Evolutionary conservation across 2,113 vertebrate genomes (phyloP).

Genomic region (human (Homo sapiens)): DNA sequence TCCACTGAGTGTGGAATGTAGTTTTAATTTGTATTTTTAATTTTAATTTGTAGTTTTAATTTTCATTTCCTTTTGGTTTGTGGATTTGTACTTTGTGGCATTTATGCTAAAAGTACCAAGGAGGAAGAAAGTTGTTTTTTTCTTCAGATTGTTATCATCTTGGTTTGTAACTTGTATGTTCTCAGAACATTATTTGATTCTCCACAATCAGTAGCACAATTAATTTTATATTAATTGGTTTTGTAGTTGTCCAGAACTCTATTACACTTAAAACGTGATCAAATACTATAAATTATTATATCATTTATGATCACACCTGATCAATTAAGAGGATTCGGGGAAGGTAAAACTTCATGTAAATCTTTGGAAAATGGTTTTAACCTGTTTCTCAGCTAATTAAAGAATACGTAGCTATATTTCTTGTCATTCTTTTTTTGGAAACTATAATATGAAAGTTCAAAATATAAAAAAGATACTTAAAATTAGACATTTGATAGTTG

Average conservation of each 20-base stretch:
- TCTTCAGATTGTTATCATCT: not conserved
- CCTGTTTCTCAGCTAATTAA: slow-evolving; percentile 11
- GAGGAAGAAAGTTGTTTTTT: not conserved
- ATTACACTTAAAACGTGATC: slow-evolving; percentile 30
- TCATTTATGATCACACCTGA: not conserved
- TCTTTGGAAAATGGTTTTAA: slow-evolving; percentile 8
- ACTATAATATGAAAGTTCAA: not conserved
- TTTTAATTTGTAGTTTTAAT: not conserved
- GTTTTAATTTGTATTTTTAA: slow-evolving; percentile 31
- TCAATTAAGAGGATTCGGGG: not conserved
- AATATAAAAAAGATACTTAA: slow-evolving; percentile 13
- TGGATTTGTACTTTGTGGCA: not conserved
- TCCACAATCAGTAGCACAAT: not conserved
- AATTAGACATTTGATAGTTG: slow-evolving; percentile 6
- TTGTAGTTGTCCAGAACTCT: slow-evolving; percentile 5
- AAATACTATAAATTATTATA: not conserved
- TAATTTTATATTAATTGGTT: slow-evolving; percentile 32
- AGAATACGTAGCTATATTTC: not conserved
- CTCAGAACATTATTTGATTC: slow-evolving; percentile 28
- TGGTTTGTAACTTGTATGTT: slow-evolving; percentile 5
- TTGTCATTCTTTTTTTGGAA: not conserved
- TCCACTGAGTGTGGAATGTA: not conserved
- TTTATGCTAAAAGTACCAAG: slow-evolving; percentile 29
- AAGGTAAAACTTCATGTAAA: not conserved
- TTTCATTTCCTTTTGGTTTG: slow-evolving; percentile 47